A percentile compares a stretch with the other conserved stretches of the same genome.
phyloP scores from a whole-genome alignment of 2,113 vertebrate species.

The Fukomys damarensis region DNA sequence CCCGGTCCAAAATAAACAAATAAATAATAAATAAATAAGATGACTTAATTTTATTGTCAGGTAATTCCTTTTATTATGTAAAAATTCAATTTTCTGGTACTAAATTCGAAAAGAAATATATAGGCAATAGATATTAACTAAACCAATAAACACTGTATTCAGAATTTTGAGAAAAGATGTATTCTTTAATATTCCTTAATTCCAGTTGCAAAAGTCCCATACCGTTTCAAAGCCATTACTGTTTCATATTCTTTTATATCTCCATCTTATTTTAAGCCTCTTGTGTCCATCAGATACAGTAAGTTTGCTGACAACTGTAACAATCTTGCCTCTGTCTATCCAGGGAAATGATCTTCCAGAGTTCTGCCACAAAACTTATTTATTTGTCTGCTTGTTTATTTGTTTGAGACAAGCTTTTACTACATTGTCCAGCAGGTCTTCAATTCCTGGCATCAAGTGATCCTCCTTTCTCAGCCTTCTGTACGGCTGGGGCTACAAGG shows the following conservation, averaged over 20 bases:
- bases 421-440: neutral
- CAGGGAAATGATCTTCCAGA: neutral
- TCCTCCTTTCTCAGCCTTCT: neutral
- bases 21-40: too few relatives aligned
- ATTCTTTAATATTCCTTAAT: neutral
- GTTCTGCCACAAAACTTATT: neutral
- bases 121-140: neutral
- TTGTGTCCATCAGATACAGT: neutral
- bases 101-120: neutral
- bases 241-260: neutral
- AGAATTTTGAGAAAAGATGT: neutral
- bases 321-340: neutral
- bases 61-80: conserved; percentile 24
- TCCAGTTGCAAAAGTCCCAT: neutral
- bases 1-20: too few relatives aligned
- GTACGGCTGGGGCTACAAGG: too few relatives aligned
- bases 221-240: neutral
- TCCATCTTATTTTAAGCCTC: neutral
- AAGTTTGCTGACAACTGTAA: neutral
- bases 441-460: neutral
- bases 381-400: neutral
- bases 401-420: neutral
- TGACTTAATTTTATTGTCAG: neutral
- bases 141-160: neutral
- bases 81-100: neutral